Conservation (phyloP, 1,140 invertebrate species). For the Ceratosolen fusciceps region DNA sequence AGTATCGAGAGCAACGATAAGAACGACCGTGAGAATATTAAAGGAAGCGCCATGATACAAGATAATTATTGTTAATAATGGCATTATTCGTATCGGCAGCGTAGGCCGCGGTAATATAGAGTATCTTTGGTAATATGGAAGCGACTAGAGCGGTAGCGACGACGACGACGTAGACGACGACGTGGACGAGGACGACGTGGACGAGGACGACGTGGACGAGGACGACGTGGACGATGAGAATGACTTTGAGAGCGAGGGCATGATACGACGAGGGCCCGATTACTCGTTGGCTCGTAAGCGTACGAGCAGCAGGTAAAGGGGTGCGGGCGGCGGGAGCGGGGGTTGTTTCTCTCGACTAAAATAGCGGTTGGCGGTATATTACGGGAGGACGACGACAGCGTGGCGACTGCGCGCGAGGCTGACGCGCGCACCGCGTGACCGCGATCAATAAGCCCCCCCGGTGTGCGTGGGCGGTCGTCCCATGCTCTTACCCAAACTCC, state of each 20-base stretch:
- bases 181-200: background rate
- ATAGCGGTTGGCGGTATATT: background rate
- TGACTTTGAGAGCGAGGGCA: slow-evolving; percentile 14
- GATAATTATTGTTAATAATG: background rate
- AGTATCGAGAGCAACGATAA: background rate
- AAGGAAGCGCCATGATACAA: background rate
- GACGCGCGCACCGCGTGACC: slow-evolving; percentile 64
- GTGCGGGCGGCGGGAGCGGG: slow-evolving; percentile 54
- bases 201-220: background rate
- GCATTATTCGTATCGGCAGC: background rate
- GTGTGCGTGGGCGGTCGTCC: slow-evolving; percentile 37
- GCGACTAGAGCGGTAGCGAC: background rate
- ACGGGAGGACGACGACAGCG: slow-evolving; percentile 53
- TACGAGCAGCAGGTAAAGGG: slow-evolving; percentile 29
- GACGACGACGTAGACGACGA: background rate
- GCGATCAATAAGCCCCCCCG: slow-evolving; percentile 67
- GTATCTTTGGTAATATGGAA: too few relatives aligned
- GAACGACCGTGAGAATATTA: background rate
- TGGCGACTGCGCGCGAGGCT: slow-evolving; percentile 63
- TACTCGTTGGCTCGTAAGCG: background rate
- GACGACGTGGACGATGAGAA: background rate
- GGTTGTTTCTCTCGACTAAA: slow-evolving; percentile 22
- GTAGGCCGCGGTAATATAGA: too few relatives aligned
- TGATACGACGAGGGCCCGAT: slow-evolving; percentile 16
- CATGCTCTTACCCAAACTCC: background rate